These are phyloP conservation scores for Brachyalestes nurse DNA, from an alignment of 2,797 vertebrate genomes.

Conservation along the genomic window DNA sequence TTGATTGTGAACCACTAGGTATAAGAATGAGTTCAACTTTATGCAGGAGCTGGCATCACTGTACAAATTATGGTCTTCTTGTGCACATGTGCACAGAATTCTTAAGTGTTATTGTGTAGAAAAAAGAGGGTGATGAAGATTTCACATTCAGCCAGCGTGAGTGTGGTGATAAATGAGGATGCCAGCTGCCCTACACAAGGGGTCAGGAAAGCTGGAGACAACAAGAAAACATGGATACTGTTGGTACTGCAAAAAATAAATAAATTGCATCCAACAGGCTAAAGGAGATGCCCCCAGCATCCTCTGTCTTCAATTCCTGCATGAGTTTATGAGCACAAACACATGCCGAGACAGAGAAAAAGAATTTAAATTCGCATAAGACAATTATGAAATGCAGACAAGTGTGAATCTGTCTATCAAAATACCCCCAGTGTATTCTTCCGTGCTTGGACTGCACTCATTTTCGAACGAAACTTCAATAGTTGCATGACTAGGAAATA, in stretches of 20 bases:
- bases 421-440: slow-evolving; percentile 26
- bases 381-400: slow-evolving; percentile 45
- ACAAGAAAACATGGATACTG: slow-evolving; percentile 39
- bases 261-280: slow-evolving; percentile 32
- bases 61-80: slow-evolving; percentile 13
- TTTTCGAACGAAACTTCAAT: slow-evolving; percentile 23
- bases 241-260: background rate
- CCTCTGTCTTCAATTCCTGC: background rate
- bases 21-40: background rate
- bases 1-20: background rate
- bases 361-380: slow-evolving; percentile 27
- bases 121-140: slow-evolving; percentile 30
- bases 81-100: background rate
- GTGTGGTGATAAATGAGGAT: slow-evolving; percentile 43
- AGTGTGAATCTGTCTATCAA: slow-evolving; percentile 32
- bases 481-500: slow-evolving; percentile 28
- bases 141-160: slow-evolving; percentile 35
- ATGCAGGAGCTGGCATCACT: background rate
- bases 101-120: background rate
- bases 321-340: slow-evolving; percentile 15
- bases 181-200: slow-evolving; percentile 33
- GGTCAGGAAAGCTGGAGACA: slow-evolving; percentile 27
- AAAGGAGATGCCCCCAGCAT: slow-evolving; percentile 45
- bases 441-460: background rate
- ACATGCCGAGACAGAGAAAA: background rate